Percentiles rank a stretch among this genome's conserved stretches.
phyloP scores from a whole-genome alignment of 2,888 invertebrate genomes.

The Sarcophaga carnaria region DNA sequence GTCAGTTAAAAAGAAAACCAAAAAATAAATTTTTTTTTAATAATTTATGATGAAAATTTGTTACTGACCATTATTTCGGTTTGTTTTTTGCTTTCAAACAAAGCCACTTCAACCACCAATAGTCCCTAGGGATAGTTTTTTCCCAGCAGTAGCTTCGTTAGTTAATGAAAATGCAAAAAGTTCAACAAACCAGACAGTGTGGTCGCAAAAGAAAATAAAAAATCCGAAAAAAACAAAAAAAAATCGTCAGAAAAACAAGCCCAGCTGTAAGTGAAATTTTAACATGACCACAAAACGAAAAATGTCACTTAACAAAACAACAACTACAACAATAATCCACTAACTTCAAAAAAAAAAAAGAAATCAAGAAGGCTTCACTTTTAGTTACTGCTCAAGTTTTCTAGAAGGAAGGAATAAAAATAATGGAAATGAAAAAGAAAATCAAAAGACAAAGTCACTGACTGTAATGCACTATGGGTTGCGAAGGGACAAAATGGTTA shows the following conservation, averaged over 20 bases:
- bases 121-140: conserved; percentile 48
- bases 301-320: background rate
- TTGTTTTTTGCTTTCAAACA: background rate
- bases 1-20: background rate
- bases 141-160: conserved; percentile 1
- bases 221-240: conserved; percentile 26
- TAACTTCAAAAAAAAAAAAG: background rate
- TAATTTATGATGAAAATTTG: background rate
- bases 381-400: background rate
- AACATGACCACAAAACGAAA: background rate
- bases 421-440: too few species aligned
- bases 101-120: background rate
- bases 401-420: too few species aligned
- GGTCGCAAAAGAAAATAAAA: conserved; percentile 2
- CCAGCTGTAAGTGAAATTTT: background rate
- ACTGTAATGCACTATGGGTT: too few species aligned
- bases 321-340: background rate
- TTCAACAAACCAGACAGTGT: conserved; percentile 68
- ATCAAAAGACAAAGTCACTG: too few species aligned
- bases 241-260: background rate
- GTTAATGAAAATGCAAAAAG: conserved; percentile 31
- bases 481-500: too few species aligned
- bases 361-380: background rate
- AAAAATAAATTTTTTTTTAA: background rate
- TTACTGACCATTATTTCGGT: background rate